Percentiles rank a stretch among this genome's conserved stretches.
These are phyloP conservation scores for Dolichotis patagonum DNA, from an alignment of 2,113 vertebrate species.

Conservation along the genomic window DNA sequence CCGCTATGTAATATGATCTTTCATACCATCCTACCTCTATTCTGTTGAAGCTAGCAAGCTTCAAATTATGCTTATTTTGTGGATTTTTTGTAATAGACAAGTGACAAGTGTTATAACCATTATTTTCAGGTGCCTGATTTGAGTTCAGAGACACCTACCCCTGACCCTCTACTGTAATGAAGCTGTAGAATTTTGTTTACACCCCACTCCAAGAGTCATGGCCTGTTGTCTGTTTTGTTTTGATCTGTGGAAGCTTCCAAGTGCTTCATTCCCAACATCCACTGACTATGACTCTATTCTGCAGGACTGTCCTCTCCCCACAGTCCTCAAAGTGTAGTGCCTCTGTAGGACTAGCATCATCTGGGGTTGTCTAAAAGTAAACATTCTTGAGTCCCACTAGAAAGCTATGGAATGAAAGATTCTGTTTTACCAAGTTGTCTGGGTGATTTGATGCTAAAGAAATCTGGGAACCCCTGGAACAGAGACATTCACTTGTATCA, in stretches of 20 bases:
- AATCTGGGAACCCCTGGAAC: not conserved
- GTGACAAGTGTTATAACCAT: not conserved
- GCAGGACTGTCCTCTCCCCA: not conserved
- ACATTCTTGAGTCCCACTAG: too few relatives aligned
- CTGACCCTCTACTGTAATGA: fast-evolving
- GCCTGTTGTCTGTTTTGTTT: not conserved
- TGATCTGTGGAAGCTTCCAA: fast-evolving
- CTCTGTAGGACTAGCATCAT: not conserved
- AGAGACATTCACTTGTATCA: not conserved
- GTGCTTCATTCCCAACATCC: too few relatives aligned
- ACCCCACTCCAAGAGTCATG: fast-evolving
- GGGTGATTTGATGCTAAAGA: not conserved
- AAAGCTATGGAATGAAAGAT: not conserved
- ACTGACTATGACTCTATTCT: not conserved
- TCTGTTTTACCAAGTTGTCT: not conserved
- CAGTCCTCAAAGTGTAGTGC: not conserved
- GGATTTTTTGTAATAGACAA: not conserved
- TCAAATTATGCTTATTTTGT: not conserved
- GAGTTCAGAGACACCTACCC: not conserved
- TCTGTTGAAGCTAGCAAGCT: not conserved
- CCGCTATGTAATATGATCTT: not conserved
- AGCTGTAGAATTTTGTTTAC: fast-evolving
- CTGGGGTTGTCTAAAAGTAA: not conserved
- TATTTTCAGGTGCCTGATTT: not conserved
- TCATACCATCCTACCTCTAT: not conserved